Evolutionary conservation across 2,113 vertebrate genomes (phyloP).

Genomic region (Microtus oregoni): DNA sequence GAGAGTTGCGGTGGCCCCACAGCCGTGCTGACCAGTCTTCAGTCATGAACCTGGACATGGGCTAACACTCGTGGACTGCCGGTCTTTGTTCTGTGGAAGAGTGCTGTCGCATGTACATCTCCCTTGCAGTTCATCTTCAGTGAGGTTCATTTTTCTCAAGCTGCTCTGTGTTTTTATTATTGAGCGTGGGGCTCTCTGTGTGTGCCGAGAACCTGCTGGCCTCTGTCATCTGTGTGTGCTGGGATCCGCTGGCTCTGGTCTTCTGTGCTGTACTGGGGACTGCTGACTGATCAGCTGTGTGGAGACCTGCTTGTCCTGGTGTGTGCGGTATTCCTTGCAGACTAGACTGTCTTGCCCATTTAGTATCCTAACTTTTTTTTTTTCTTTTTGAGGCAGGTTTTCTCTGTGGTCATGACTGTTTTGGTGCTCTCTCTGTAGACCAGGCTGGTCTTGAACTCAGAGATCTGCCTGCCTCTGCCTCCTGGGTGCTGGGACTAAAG

Average conservation of each 20-base stretch:
- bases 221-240: not conserved
- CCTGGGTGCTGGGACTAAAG: not conserved
- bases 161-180: not conserved
- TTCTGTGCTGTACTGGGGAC: too few relatives aligned
- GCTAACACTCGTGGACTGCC: fast-evolving
- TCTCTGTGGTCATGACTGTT: not conserved
- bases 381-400: not conserved
- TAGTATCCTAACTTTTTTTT: not conserved
- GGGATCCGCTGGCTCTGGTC: too few relatives aligned
- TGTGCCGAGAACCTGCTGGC: not conserved
- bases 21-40: fast-evolving
- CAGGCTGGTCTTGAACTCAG: not conserved
- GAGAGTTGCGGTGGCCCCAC: fast-evolving
- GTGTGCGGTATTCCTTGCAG: not conserved
- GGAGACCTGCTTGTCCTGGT: not conserved
- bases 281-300: too few relatives aligned
- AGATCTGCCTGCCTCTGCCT: not conserved
- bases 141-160: not conserved
- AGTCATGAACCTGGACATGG: fast-evolving
- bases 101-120: not conserved
- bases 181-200: not conserved
- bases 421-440: not conserved
- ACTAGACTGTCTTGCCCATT: not conserved
- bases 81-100: not conserved
- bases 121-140: fast-evolving